Percentiles rank a stretch among this genome's conserved stretches.
phyloP scores from a whole-genome alignment of 2,888 invertebrate genomes.

The Lasioglossum villosulum region DNA sequence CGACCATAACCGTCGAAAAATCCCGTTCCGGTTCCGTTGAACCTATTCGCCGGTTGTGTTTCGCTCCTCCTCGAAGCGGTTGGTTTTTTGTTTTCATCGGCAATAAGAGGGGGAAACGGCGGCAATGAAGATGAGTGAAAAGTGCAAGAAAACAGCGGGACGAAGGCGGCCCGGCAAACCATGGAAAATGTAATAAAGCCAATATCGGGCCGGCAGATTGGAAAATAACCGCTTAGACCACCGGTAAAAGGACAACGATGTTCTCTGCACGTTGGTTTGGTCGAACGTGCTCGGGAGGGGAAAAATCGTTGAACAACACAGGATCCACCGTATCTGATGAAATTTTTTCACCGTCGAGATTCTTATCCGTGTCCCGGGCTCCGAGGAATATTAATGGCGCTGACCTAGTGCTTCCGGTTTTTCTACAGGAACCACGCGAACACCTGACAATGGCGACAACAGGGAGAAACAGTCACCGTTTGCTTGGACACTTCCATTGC shows the following conservation, averaged over 20 bases:
- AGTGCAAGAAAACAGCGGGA: slow-evolving; percentile 9
- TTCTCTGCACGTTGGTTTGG: slow-evolving; percentile 21
- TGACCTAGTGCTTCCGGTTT: slow-evolving; percentile 18
- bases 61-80: background rate
- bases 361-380: slow-evolving; percentile 21
- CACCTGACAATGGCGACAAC: background rate
- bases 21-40: slow-evolving; percentile 4
- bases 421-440: slow-evolving; percentile 25
- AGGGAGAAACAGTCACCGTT: too few species aligned
- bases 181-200: slow-evolving; percentile 72
- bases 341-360: background rate
- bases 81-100: background rate
- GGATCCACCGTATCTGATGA: slow-evolving; percentile 5
- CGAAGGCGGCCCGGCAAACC: slow-evolving; percentile 19
- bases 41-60: slow-evolving; percentile 43
- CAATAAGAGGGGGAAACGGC: slow-evolving; percentile 26
- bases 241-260: slow-evolving; percentile 58
- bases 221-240: slow-evolving; percentile 70
- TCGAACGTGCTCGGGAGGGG: background rate
- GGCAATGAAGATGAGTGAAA: slow-evolving; percentile 52
- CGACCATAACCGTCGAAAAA: slow-evolving; percentile 22
- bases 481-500: too few species aligned
- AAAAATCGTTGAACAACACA: background rate
- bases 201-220: slow-evolving; percentile 73
- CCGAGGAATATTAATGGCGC: slow-evolving; percentile 37